Evolutionary conservation across 1,140 invertebrate species (phyloP).

Genomic region (Diorhabda elongata): DNA sequence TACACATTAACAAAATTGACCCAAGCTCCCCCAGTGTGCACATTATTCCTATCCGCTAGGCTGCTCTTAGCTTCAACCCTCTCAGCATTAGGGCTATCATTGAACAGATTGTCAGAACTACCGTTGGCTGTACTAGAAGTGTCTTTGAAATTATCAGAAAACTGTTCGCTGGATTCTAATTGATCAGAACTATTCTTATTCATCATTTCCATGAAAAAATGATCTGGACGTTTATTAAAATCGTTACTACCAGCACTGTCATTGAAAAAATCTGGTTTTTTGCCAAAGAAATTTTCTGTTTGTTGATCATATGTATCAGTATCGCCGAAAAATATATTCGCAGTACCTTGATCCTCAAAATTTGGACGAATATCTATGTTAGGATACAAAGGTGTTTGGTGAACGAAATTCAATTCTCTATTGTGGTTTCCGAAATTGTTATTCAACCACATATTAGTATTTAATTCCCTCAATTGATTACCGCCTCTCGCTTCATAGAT

Average conservation of each 20-base stretch:
- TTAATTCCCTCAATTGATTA: conserved; percentile 25
- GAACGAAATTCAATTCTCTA: conserved; percentile 10
- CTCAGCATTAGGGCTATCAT: conserved; percentile 14
- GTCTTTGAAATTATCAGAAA: conserved; percentile 27
- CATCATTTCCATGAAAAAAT: conserved; percentile 25
- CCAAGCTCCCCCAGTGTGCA: conserved; percentile 27
- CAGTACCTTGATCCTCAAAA: background rate
- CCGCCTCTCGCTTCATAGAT: conserved; percentile 11
- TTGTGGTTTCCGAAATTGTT: conserved; percentile 20
- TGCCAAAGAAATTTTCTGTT: conserved; percentile 15
- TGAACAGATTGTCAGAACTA: conserved; percentile 20
- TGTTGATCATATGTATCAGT: conserved; percentile 14
- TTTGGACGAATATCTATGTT: conserved; percentile 19
- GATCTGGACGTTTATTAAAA: conserved; percentile 24
- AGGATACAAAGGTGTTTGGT: conserved; percentile 23
- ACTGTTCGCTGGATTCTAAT: conserved; percentile 23
- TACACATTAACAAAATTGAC: conserved; percentile 41
- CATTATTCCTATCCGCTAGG: conserved; percentile 16
- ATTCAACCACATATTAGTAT: conserved; percentile 26
- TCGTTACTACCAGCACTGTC: conserved; percentile 18
- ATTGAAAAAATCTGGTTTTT: conserved; percentile 12
- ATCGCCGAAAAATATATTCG: conserved; percentile 12
- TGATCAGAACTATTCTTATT: conserved; percentile 11
- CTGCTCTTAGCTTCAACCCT: conserved; percentile 4
- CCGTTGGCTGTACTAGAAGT: conserved; percentile 13